These are phyloP conservation scores for Sorex araneus DNA, from an alignment of 2,113 vertebrate species.

Conservation along the genomic window DNA sequence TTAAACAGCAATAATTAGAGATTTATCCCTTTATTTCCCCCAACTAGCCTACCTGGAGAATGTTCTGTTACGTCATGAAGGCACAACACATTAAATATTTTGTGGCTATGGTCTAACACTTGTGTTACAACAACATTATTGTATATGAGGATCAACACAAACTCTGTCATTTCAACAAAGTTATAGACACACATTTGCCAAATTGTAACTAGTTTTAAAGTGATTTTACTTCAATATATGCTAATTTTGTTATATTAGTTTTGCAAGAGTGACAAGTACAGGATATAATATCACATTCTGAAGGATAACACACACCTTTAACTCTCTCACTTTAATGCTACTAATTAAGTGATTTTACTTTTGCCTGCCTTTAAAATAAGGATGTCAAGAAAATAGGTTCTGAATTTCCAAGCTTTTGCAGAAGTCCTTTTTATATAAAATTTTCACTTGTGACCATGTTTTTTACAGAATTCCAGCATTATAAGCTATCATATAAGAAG, in stretches of 20 bases:
- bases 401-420: conserved; percentile 84
- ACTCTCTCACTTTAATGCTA: conserved; percentile 74
- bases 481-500: conserved; percentile 79
- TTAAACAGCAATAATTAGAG: conserved; percentile 91
- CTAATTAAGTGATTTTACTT: conserved; percentile 82
- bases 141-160: conserved; percentile 90
- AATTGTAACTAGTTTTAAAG: conserved; percentile 83
- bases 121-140: conserved; percentile 91
- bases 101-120: conserved; percentile 93
- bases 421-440: conserved; percentile 66
- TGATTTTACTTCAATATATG: conserved; percentile 78
- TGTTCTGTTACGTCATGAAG: conserved; percentile 96
- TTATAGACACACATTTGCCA: conserved; percentile 90
- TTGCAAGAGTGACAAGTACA: conserved; percentile 75
- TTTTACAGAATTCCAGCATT: conserved; percentile 70
- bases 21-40: conserved; percentile 90
- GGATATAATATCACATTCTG: conserved; percentile 77
- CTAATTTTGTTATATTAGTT: conserved; percentile 79
- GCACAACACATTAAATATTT: conserved; percentile 97
- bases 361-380: conserved; percentile 80
- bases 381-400: conserved; percentile 72
- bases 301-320: conserved; percentile 74
- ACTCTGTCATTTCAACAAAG: conserved; percentile 88
- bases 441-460: conserved; percentile 45
- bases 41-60: conserved; percentile 92